These are phyloP conservation scores for Lepus timidus DNA, from an alignment of 2,113 vertebrate genomes.

Conservation along the genomic window DNA sequence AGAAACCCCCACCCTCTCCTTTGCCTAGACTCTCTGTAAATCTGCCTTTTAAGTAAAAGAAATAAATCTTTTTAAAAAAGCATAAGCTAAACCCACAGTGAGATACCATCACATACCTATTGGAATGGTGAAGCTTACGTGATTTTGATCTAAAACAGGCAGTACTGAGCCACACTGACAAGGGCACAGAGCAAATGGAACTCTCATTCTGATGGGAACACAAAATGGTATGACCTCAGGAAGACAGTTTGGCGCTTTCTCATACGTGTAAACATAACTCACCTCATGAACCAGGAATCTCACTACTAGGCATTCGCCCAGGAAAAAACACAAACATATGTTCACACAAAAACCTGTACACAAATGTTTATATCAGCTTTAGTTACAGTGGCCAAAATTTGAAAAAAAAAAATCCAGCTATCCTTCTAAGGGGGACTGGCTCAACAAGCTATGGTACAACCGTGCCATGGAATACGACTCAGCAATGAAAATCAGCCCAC, in stretches of 20 bases:
- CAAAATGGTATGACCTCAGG: not conserved
- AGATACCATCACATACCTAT: not conserved
- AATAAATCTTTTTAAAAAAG: not conserved
- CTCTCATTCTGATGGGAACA: not conserved
- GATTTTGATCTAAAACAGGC: not conserved
- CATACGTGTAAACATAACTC: slow-evolving; percentile 28
- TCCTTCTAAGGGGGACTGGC: not conserved
- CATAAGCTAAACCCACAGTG: slow-evolving; percentile 15
- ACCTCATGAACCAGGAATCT: not conserved
- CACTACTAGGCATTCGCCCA: not conserved
- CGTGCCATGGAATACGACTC: not conserved
- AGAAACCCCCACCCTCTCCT: too few relatives aligned
- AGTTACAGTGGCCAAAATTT: not conserved
- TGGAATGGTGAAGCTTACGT: not conserved
- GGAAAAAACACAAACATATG: not conserved
- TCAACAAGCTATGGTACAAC: not conserved
- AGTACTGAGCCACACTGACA: not conserved
- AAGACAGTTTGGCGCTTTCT: not conserved
- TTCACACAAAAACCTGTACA: not conserved
- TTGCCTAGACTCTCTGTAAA: too few relatives aligned
- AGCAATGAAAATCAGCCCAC: not conserved
- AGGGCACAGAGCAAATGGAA: not conserved
- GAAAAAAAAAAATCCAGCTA: not conserved
- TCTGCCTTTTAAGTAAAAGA: too few relatives aligned
- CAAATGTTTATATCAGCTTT: slow-evolving; percentile 6